Conservation (phyloP, 2,113 vertebrate species). For the Melozone crissalis region DNA sequence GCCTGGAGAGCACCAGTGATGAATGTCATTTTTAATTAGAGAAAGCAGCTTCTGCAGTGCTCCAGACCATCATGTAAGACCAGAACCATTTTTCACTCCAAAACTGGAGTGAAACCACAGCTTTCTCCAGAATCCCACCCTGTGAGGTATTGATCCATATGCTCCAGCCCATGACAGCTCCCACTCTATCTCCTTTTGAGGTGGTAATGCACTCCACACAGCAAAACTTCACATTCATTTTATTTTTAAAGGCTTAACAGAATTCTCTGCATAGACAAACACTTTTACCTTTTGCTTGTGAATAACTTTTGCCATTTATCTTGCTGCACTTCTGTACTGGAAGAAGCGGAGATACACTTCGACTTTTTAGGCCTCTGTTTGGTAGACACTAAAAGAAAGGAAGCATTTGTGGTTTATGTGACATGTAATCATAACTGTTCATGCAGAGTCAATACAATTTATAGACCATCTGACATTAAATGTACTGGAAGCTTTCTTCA, state of each 20-base stretch:
- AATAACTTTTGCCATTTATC: slow-evolving; percentile 45
- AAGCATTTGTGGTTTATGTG: neutral
- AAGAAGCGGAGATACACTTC: slow-evolving; percentile 39
- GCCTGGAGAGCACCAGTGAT: neutral
- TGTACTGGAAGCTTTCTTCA: neutral
- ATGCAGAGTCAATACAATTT: neutral
- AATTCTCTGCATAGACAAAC: neutral
- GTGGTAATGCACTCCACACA: neutral
- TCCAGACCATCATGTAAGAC: neutral
- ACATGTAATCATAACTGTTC: neutral
- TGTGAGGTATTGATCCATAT: neutral
- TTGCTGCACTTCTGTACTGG: slow-evolving; percentile 61
- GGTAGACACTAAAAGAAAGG: slow-evolving; percentile 72
- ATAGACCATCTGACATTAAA: neutral
- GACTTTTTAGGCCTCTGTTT: slow-evolving; percentile 58
- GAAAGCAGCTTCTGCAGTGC: neutral
- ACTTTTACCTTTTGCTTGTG: slow-evolving; percentile 73
- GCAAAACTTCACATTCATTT: neutral
- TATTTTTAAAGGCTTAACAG: neutral
- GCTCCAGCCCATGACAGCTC: neutral
- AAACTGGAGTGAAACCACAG: neutral
- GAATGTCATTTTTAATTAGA: neutral
- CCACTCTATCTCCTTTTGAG: neutral
- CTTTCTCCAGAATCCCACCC: neutral
- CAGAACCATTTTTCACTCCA: neutral